Conservation (phyloP, 1,140 invertebrate species). For the Trichogramma pretiosum region DNA sequence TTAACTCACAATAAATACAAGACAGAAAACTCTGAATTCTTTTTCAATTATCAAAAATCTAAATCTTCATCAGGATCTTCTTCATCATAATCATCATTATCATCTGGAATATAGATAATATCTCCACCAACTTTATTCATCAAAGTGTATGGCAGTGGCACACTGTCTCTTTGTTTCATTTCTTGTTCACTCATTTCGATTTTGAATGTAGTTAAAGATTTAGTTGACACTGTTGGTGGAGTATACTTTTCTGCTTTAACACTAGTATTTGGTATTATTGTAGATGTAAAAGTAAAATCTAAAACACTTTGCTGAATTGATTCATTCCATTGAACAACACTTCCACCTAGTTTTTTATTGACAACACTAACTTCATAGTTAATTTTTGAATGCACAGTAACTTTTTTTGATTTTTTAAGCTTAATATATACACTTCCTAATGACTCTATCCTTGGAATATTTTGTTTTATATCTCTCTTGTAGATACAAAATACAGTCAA, state of each 20-base stretch:
- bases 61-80: slow-evolving; percentile 51
- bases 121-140: slow-evolving; percentile 28
- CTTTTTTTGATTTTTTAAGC: slow-evolving; percentile 21
- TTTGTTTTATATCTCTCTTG: slow-evolving; percentile 29
- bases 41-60: slow-evolving; percentile 31
- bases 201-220: slow-evolving; percentile 34
- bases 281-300: slow-evolving; percentile 25
- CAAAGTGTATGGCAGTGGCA: slow-evolving; percentile 32
- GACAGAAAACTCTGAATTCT: slow-evolving; percentile 21
- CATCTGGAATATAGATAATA: slow-evolving; percentile 48
- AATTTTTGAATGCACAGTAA: slow-evolving; percentile 21
- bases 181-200: slow-evolving; percentile 36
- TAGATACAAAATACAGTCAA: slow-evolving; percentile 36
- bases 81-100: slow-evolving; percentile 48
- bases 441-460: slow-evolving; percentile 35
- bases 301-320: slow-evolving; percentile 27
- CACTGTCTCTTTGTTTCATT: slow-evolving; percentile 34
- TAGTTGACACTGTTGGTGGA: slow-evolving; percentile 6
- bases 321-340: slow-evolving; percentile 27
- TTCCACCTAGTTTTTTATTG: slow-evolving; percentile 29
- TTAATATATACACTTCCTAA: slow-evolving; percentile 35
- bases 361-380: slow-evolving; percentile 25
- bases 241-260: slow-evolving; percentile 17
- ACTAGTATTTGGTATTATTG: slow-evolving; percentile 4
- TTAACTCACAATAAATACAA: slow-evolving; percentile 18